These are phyloP conservation scores for Eurytoma californica DNA, from an alignment of 2,888 invertebrate species.

Conservation along the genomic window DNA sequence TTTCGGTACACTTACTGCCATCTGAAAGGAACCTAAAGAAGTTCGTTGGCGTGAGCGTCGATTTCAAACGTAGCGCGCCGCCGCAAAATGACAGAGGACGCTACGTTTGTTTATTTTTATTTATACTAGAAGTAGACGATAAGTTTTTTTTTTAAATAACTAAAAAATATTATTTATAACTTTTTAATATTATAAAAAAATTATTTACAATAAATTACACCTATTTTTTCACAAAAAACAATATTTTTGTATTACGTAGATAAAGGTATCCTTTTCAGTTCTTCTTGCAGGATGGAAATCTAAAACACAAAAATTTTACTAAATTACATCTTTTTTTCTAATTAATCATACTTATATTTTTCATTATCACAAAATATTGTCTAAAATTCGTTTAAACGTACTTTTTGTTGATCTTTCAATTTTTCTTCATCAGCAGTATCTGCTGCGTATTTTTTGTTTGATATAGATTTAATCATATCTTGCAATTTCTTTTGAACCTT, in stretches of 20 bases:
- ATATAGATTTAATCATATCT: conserved; percentile 56
- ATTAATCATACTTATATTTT: neutral
- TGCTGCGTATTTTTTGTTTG: conserved; percentile 42
- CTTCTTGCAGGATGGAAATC: conserved; percentile 58
- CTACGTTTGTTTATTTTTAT: neutral
- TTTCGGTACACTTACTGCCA: neutral
- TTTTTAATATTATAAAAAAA: conserved; percentile 37
- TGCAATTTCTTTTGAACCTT: conserved; percentile 62
- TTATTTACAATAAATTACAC: conserved; percentile 49
- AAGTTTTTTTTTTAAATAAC: conserved; percentile 36
- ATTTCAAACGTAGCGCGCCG: neutral
- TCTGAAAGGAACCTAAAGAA: neutral
- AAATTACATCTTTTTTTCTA: conserved; percentile 12
- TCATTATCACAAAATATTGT: neutral
- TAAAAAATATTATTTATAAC: neutral
- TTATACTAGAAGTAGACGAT: conserved; percentile 60
- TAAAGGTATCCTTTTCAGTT: conserved; percentile 57
- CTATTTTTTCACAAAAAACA: conserved; percentile 42
- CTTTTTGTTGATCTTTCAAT: conserved; percentile 52
- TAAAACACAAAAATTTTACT: conserved; percentile 50
- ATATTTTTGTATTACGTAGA: conserved; percentile 31
- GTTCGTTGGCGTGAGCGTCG: neutral
- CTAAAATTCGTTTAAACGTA: conserved; percentile 28
- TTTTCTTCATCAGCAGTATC: conserved; percentile 54
- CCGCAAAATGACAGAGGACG: neutral